Evolutionary conservation across 2,797 vertebrate species (phyloP), one percentile per base, ranked within the genome.

Genomic region (Myioborus melanocephalus): DNA sequence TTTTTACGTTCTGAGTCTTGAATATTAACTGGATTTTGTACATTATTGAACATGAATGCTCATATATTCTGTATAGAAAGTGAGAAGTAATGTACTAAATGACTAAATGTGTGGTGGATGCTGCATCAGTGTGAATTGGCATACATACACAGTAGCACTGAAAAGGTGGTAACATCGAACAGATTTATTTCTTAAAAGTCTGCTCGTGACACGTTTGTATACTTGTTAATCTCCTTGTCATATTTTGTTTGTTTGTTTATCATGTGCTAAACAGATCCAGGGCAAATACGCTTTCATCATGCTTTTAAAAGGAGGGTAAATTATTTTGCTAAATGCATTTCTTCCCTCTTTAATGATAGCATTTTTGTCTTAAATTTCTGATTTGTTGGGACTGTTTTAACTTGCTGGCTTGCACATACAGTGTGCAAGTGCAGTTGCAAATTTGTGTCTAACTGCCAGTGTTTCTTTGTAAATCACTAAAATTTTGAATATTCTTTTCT

Each of bases 171-270:
- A 94, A 96, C 41, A 16, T 83, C 3, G 1, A 97, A 81, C 88
- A 94, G 87, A 93, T 96, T 93, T 96, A 72, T 95, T 97, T 96
- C 66, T 94, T 96, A 88, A 90, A 93, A 92, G 63, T 81, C 83
- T 92, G 26, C 80, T 47, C 39, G 64, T 94, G 86, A 87, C 41
- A 49, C n/a, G 0, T 96, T 96, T 50, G 14, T 4, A 1, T 92
- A 17, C 81, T 91, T 89, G 65, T 95, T 87, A 91, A 95, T 96
- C 82, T 73, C n/a, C 50, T 96, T 97, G 89, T 95, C 63, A 34
- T 84, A 92, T 91, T 93, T 90, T 93, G 39, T 91, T 92, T 87
- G 94, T 79, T 64, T 64, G 73, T 84, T 89, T 96, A 61, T 89
- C 60, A 69, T 80, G 83, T 94, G 95, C 89, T 97, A 80, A 94